Percentiles rank a stretch among this genome's conserved stretches.
Conservation (phyloP, 2,113 vertebrate species). For the Lasiurus borealis region DNA sequence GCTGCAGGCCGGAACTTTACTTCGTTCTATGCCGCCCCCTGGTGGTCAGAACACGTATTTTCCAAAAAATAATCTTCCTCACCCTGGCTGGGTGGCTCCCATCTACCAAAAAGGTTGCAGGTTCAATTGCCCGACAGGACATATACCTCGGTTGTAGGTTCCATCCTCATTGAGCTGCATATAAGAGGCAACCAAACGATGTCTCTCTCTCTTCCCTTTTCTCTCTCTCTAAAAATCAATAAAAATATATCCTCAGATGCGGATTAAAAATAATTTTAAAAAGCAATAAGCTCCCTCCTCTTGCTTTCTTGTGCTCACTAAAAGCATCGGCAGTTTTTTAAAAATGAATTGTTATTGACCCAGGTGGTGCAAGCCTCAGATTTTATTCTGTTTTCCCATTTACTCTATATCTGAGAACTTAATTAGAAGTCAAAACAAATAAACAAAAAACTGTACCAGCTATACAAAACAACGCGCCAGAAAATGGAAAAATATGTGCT, state of each 20-base stretch:
- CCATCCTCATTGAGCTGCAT: no score
- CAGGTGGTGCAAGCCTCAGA: background rate
- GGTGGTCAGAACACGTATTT: background rate
- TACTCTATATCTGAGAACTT: background rate
- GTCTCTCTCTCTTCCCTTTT: no score
- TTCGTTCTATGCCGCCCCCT: no score
- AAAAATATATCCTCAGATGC: no score
- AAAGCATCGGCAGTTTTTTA: background rate
- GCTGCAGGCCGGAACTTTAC: no score
- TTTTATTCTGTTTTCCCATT: slow-evolving; percentile 18
- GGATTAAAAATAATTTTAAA: no score
- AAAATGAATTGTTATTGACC: background rate
- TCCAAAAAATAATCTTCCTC: background rate
- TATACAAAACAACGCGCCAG: background rate
- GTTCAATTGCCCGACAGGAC: no score
- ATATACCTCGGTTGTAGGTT: no score
- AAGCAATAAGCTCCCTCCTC: background rate
- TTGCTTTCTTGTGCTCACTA: background rate
- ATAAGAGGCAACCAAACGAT: no score
- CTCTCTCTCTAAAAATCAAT: no score
- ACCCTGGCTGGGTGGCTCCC: no score
- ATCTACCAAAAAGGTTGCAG: no score
- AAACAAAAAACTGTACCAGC: background rate
- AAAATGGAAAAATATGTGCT: background rate
- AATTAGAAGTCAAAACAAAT: slow-evolving; percentile 7